A percentile compares a stretch with the other conserved stretches of the same genome.
These are phyloP conservation scores for Heliconius sara DNA, from an alignment of 2,888 invertebrate genomes.

Conservation along the genomic window DNA sequence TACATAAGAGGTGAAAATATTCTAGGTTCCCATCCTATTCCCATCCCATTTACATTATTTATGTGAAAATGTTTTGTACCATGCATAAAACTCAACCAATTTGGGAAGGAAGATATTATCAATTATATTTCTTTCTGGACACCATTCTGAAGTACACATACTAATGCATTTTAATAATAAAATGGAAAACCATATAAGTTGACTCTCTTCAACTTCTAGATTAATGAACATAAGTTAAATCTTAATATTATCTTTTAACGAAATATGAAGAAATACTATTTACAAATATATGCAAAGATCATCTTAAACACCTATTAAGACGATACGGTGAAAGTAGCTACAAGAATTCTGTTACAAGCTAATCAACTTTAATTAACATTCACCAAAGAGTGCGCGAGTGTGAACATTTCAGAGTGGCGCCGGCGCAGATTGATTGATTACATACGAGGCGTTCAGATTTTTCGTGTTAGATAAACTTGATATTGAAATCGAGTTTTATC, in stretches of 20 bases:
- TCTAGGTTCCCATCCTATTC: not conserved
- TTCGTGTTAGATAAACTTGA: conserved; percentile 41
- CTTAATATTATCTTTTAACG: not conserved
- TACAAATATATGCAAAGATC: conserved; percentile 31
- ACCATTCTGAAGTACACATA: not conserved
- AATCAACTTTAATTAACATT: conserved; percentile 49
- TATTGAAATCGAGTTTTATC: conserved; percentile 41
- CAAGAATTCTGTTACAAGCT: conserved; percentile 44
- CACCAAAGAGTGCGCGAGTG: conserved; percentile 40
- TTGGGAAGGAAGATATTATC: not conserved
- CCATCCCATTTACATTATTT: not conserved
- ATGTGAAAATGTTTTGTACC: not conserved
- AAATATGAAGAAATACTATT: not conserved
- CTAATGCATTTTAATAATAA: not conserved
- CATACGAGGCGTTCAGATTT: conserved; percentile 42
- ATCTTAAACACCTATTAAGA: conserved; percentile 29
- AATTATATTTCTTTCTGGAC: not conserved
- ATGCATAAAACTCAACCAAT: not conserved
- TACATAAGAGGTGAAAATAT: not conserved
- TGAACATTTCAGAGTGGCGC: conserved; percentile 47
- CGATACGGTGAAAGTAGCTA: conserved; percentile 41
- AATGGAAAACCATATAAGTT: not conserved
- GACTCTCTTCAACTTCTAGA: not conserved
- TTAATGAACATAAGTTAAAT: not conserved
- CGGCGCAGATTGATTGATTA: conserved; percentile 48